Conservation (phyloP, 2,888 invertebrate species). For the Cephus sareptanus region DNA sequence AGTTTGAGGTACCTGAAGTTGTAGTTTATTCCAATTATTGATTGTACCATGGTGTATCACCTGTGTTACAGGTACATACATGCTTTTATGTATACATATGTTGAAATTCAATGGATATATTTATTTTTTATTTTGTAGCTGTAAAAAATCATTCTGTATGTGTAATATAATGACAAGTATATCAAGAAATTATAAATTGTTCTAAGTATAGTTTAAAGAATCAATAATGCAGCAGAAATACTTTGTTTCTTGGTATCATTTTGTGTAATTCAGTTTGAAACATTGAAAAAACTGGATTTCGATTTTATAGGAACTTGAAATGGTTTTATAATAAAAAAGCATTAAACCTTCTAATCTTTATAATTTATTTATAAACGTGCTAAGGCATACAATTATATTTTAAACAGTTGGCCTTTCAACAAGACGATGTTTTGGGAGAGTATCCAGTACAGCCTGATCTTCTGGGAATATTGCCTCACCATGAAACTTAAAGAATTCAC, state of each 20-base stretch:
- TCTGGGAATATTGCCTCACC: constrained; percentile 72
- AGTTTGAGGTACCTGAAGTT: constrained; percentile 38
- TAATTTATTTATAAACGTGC: not conserved
- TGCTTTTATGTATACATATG: not conserved
- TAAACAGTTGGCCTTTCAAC: not conserved
- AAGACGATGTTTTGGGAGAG: constrained; percentile 40
- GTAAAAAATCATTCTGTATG: not conserved
- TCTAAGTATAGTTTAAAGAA: not conserved
- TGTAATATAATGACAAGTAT: not conserved
- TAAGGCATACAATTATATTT: not conserved
- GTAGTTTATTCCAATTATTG: constrained; percentile 39
- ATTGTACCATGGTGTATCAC: constrained; percentile 25
- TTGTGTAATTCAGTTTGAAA: not conserved
- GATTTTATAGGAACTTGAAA: not conserved
- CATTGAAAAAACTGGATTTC: not conserved
- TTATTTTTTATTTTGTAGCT: not conserved
- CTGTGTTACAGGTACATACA: not conserved
- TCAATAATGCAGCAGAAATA: not conserved
- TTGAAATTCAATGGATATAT: not conserved
- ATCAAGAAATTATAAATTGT: not conserved
- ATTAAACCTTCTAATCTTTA: not conserved
- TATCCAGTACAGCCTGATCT: constrained; percentile 63
- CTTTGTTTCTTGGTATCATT: not conserved
- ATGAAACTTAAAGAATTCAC: constrained; percentile 70
- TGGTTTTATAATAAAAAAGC: constrained; percentile 8